These are phyloP conservation scores for Anoplolepis gracilipes DNA, from an alignment of 1,140 invertebrate genomes.

Conservation along the genomic window DNA sequence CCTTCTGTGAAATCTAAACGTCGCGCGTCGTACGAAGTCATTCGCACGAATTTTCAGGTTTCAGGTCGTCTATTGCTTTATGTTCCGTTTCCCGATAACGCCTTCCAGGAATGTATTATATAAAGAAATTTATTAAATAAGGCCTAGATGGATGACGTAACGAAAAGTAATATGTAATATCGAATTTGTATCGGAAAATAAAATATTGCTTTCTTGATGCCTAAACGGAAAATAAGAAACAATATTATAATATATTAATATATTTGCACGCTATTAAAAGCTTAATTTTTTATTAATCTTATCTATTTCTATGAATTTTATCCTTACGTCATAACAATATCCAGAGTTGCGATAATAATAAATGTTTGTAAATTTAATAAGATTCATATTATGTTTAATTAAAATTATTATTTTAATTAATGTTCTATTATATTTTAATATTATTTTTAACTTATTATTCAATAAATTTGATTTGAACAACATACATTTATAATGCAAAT, in stretches of 20 bases:
- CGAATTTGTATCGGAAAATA: slow-evolving; percentile 40
- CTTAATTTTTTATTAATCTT: slow-evolving; percentile 13
- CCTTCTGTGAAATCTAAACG: slow-evolving; percentile 44
- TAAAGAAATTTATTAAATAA: slow-evolving; percentile 13
- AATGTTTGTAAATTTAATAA: slow-evolving; percentile 3
- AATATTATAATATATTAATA: too few species aligned
- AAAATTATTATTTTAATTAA: neutral
- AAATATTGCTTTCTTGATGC: neutral
- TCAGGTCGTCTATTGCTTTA: slow-evolving; percentile 43
- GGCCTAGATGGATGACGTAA: slow-evolving; percentile 22
- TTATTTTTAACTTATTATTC: neutral
- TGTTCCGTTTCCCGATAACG: slow-evolving; percentile 41
- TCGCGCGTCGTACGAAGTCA: neutral
- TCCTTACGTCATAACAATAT: neutral
- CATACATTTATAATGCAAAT: slow-evolving; percentile 11
- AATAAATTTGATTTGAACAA: neutral
- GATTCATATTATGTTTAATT: neutral
- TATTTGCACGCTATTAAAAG: neutral
- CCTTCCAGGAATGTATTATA: slow-evolving; percentile 32
- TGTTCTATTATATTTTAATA: neutral
- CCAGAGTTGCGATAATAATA: neutral
- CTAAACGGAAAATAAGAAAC: neutral
- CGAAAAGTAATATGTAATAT: slow-evolving; percentile 33
- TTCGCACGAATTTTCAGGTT: slow-evolving; percentile 42
- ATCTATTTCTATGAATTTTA: neutral